Evolutionary conservation across 1,140 invertebrate species (phyloP).

Genomic region (Ephestia elutella): DNA sequence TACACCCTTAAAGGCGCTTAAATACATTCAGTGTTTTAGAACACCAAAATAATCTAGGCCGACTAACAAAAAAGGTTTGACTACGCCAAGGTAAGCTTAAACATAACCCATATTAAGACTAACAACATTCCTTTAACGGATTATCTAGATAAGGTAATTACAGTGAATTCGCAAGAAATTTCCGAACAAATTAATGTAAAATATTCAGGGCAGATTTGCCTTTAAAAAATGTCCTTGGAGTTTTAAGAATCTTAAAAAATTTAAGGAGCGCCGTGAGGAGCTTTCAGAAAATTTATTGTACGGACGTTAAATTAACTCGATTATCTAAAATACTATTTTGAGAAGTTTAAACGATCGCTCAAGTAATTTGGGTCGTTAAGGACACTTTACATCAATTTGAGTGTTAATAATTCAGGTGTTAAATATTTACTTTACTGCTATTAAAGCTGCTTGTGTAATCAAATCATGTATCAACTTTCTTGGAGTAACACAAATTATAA

Average conservation of each 20-base stretch:
- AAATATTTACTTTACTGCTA: not conserved
- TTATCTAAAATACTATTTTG: constrained; percentile 8
- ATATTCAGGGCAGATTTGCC: constrained; percentile 8
- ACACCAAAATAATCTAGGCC: not conserved
- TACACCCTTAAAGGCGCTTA: too few species aligned
- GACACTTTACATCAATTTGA: constrained; percentile 1
- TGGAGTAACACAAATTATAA: too few species aligned
- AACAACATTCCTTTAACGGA: constrained; percentile 11
- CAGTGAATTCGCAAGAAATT: constrained; percentile 8
- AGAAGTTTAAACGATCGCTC: constrained; percentile 2
- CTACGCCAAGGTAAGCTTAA: not conserved
- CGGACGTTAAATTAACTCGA: constrained; percentile 6
- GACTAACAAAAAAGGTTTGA: constrained; percentile 7
- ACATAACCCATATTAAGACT: constrained; percentile 5
- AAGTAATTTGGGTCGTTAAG: constrained; percentile 1
- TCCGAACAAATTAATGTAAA: constrained; percentile 14
- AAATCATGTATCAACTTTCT: too few species aligned
- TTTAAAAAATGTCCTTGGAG: constrained; percentile 12
- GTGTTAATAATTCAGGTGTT: constrained; percentile 2
- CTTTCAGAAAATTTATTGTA: constrained; percentile 11
- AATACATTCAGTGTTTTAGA: too few species aligned
- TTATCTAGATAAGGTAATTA: constrained; percentile 13
- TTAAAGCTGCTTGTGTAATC: not conserved
- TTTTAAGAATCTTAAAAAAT: constrained; percentile 14
- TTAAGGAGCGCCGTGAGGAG: not conserved